Evolutionary conservation across 2,113 vertebrate species (phyloP).

Genomic region (Alectura lathami): DNA sequence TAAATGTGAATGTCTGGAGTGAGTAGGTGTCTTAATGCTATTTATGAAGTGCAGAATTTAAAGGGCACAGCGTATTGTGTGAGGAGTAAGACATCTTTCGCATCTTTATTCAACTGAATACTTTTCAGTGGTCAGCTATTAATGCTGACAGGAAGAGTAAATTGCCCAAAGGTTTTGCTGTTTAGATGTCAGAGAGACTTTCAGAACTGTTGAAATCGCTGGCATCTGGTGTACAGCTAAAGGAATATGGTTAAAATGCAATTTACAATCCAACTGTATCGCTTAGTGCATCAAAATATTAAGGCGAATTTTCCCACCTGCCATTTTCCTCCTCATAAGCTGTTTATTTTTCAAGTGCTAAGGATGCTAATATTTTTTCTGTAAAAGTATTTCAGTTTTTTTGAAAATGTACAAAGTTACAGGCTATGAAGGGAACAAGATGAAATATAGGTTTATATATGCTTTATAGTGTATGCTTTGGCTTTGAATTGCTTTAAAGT

Average conservation of each 20-base stretch:
- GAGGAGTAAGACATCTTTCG: background rate
- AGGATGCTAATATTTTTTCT: background rate
- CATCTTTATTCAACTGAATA: background rate
- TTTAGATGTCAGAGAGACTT: background rate
- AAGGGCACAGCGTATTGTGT: background rate
- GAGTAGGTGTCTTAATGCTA: conserved; percentile 10
- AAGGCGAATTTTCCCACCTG: background rate
- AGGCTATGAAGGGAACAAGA: background rate
- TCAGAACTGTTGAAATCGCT: background rate
- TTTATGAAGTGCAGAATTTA: background rate
- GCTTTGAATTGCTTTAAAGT: background rate
- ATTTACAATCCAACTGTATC: background rate
- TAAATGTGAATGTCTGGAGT: conserved; percentile 40
- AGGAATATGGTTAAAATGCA: background rate
- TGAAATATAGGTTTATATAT: background rate
- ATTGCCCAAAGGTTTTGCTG: background rate
- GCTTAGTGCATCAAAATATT: background rate
- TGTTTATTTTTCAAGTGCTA: background rate
- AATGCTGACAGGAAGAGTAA: background rate
- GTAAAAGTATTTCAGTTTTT: background rate
- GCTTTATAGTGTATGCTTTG: background rate
- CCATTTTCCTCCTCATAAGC: background rate
- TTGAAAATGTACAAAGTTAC: background rate
- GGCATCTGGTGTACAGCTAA: background rate
- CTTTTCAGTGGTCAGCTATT: background rate